Evolutionary conservation across 2,888 invertebrate species (phyloP).

Genomic region (Oxytorus armatus): DNA sequence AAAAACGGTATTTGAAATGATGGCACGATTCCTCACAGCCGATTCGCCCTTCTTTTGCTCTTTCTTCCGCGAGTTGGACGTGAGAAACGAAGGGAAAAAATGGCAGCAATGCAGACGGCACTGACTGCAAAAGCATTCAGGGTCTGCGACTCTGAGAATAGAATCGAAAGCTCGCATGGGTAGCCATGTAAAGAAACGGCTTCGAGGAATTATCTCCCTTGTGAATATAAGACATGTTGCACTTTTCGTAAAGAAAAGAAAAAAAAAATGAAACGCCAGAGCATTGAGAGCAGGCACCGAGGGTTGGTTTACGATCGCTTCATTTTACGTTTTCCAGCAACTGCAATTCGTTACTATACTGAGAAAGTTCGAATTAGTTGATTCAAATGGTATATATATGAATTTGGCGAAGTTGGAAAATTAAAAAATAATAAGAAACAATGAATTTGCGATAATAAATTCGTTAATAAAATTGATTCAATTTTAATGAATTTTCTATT

Average conservation of each 20-base stretch:
- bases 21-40: constrained; percentile 26
- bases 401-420: too few relatives aligned
- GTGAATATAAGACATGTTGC: constrained; percentile 1
- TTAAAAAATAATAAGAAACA: too few relatives aligned
- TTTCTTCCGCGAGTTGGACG: not conserved
- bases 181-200: constrained; percentile 25
- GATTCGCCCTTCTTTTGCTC: constrained; percentile 10
- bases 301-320: not conserved
- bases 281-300: not conserved
- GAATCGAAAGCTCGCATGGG: constrained; percentile 33
- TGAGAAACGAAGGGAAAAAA: constrained; percentile 15
- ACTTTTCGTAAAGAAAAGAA: not conserved
- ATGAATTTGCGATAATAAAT: too few relatives aligned
- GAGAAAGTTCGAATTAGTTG: not conserved
- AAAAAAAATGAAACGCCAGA: not conserved
- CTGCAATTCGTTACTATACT: not conserved
- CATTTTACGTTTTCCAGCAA: not conserved
- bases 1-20: not conserved
- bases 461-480: not conserved
- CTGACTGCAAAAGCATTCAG: not conserved
- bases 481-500: too few relatives aligned
- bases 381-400: too few relatives aligned
- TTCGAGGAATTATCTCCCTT: constrained; percentile 50
- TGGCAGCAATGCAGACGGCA: not conserved
- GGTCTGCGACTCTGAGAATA: constrained; percentile 22